A percentile compares a stretch with the other conserved stretches of the same genome.
These are phyloP conservation scores for Steatornis caripensis DNA, from an alignment of 2,113 vertebrate species.

Conservation along the genomic window DNA sequence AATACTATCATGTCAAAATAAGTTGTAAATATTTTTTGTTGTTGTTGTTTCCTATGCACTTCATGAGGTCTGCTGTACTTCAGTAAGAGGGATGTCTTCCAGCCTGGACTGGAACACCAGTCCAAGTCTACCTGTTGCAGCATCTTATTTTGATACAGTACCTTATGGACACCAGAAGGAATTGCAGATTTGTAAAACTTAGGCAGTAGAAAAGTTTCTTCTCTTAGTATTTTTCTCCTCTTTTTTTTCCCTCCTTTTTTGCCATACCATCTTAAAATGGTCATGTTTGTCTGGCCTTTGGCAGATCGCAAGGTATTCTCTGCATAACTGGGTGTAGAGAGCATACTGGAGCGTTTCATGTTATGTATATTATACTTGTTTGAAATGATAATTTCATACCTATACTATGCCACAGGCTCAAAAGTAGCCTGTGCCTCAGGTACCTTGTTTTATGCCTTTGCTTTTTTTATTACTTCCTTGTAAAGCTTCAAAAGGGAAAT, in stretches of 20 bases:
- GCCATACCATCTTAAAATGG: neutral
- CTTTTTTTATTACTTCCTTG: neutral
- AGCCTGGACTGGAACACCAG: neutral
- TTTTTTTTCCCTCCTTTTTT: rapidly evolving
- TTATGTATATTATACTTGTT: neutral
- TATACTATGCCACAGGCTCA: neutral
- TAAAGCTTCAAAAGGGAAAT: neutral
- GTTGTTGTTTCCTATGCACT: neutral
- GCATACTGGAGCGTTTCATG: neutral
- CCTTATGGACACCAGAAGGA: neutral
- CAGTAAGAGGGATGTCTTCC: neutral
- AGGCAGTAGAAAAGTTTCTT: neutral
- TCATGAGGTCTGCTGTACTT: neutral
- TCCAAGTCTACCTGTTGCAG: neutral
- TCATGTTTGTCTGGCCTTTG: neutral
- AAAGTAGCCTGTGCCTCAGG: neutral
- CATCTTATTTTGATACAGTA: neutral
- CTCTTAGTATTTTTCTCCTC: neutral
- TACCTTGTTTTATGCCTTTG: neutral
- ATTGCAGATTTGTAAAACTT: neutral
- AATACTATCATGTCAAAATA: neutral
- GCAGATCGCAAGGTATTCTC: neutral
- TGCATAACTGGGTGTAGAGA: neutral
- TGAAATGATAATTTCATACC: neutral
- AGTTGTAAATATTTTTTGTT: neutral